phyloP scores from a whole-genome alignment of 2,888 invertebrate species.

The Drosophila kambysellisi region DNA sequence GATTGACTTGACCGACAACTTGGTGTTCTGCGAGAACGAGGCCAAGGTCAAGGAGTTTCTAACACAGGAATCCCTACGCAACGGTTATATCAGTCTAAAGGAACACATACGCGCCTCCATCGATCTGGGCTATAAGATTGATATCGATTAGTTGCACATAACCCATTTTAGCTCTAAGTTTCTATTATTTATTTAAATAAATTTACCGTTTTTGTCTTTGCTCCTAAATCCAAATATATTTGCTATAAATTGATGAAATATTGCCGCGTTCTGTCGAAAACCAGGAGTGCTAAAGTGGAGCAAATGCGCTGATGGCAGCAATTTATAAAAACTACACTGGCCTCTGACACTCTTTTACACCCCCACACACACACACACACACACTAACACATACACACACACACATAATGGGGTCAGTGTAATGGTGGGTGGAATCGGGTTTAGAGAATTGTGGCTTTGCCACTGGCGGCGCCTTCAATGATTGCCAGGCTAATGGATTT shows the following conservation, averaged over 20 bases:
- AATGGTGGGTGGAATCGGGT: constrained; percentile 1
- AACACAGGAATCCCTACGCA: constrained; percentile 83
- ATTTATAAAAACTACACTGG: constrained; percentile 72
- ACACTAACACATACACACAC: constrained; percentile 16
- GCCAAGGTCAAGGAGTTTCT: constrained; percentile 82
- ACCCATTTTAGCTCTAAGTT: constrained; percentile 41
- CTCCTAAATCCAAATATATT: constrained; percentile 16
- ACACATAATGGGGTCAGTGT: constrained; percentile 7
- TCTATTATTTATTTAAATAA: constrained; percentile 64
- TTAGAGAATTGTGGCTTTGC: constrained; percentile 10
- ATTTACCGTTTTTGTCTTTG: neutral
- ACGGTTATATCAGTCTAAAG: constrained; percentile 83
- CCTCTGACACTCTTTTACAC: constrained; percentile 44
- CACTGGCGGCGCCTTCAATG: constrained; percentile 75
- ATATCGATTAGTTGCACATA: constrained; percentile 71
- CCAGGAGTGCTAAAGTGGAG: constrained; percentile 56
- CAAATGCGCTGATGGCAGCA: constrained; percentile 75
- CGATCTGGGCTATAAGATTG: constrained; percentile 84
- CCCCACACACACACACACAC: constrained; percentile 18
- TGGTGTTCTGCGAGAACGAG: constrained; percentile 83
- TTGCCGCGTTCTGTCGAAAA: constrained; percentile 11
- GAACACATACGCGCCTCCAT: constrained; percentile 84
- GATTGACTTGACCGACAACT: constrained; percentile 83
- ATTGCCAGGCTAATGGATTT: constrained; percentile 83
- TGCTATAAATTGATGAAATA: constrained; percentile 23